These are phyloP conservation scores for Myotis brandtii DNA, from an alignment of 2,113 vertebrate species.

Conservation along the genomic window DNA sequence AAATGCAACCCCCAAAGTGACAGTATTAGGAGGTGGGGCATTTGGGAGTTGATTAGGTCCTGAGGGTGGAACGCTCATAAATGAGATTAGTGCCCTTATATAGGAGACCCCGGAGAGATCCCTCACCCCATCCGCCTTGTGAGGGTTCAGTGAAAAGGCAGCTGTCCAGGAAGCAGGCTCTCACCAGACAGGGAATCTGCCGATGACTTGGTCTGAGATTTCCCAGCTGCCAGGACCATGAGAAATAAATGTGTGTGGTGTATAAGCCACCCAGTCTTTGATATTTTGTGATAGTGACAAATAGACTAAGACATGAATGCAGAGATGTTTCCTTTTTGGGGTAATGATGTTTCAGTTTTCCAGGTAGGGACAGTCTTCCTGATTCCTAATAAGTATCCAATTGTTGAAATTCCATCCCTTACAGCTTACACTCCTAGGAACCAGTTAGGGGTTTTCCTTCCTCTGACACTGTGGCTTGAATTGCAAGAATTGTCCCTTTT, in stretches of 20 bases:
- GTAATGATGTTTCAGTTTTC: neutral
- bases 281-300: neutral
- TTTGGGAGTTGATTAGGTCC: neutral
- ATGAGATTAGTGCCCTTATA: neutral
- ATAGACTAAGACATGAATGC: neutral
- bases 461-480: neutral
- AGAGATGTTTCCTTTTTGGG: neutral
- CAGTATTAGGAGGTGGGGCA: neutral
- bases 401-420: neutral
- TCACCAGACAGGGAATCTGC: neutral
- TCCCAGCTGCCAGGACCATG: neutral
- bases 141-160: neutral
- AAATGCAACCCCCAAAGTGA: neutral
- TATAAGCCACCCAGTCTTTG: neutral
- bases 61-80: neutral
- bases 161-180: neutral
- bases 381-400: neutral
- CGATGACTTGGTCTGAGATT: neutral
- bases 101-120: neutral
- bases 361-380: neutral
- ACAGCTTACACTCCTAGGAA: neutral
- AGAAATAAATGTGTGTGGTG: neutral
- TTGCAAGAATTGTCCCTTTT: conserved; percentile 3
- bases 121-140: neutral
- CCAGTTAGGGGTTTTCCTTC: neutral